These are phyloP conservation scores for Sapayoa aenigma DNA, from an alignment of 2,113 vertebrate genomes.

Conservation along the genomic window DNA sequence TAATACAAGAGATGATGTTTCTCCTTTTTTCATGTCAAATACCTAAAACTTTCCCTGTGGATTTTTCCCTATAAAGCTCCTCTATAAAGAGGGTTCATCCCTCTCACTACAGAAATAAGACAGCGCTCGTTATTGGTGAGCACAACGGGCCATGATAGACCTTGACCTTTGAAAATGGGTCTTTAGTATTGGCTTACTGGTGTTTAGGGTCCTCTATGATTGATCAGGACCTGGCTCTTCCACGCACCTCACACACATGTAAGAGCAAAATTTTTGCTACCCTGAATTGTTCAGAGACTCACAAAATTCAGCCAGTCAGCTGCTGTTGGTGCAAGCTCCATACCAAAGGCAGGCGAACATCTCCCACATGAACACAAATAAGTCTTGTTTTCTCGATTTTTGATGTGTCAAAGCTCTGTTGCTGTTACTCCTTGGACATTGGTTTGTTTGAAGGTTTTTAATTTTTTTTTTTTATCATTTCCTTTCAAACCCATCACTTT, in stretches of 20 bases:
- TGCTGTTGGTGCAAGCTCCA: not conserved
- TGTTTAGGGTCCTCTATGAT: not conserved
- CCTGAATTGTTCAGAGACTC: not conserved
- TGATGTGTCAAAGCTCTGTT: not conserved
- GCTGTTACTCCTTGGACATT: not conserved
- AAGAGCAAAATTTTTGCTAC: not conserved
- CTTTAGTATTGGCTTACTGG: not conserved
- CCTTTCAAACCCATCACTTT: not conserved
- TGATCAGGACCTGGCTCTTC: not conserved
- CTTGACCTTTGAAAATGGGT: not conserved
- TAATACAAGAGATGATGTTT: not conserved
- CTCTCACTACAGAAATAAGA: not conserved
- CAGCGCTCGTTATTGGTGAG: fast-evolving
- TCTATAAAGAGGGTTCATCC: not conserved
- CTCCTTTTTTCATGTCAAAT: not conserved
- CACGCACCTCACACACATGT: fast-evolving
- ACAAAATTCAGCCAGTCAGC: not conserved
- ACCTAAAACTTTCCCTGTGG: not conserved
- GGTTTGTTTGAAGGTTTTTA: too few relatives aligned
- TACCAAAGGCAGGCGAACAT: not conserved
- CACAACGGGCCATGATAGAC: not conserved
- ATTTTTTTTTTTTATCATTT: not conserved
- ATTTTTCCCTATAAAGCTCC: not conserved
- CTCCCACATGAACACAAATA: not conserved
- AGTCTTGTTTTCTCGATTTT: not conserved